A percentile compares a stretch with the other conserved stretches of the same genome.
Conservation (phyloP, 2,888 invertebrate species). For the Eupelmus urozonus region DNA sequence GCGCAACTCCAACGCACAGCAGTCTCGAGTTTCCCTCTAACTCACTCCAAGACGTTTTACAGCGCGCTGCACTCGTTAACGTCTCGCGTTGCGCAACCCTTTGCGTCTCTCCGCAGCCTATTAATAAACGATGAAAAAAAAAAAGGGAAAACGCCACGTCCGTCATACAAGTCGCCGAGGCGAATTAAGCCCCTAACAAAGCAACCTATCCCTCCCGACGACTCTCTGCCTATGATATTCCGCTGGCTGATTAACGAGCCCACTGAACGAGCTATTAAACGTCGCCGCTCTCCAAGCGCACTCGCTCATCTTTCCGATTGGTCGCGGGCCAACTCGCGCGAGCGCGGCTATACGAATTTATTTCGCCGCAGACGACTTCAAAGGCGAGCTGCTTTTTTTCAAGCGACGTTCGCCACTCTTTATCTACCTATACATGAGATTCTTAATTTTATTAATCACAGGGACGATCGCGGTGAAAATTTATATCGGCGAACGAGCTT, state of each 20-base stretch:
- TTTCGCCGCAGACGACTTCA: too few species aligned
- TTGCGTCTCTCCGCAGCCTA: not conserved
- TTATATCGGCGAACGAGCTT: not conserved
- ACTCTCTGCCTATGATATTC: too few species aligned
- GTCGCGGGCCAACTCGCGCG: constrained; percentile 47
- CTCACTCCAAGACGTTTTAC: constrained; percentile 48
- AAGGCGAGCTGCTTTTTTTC: too few species aligned
- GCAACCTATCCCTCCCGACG: not conserved
- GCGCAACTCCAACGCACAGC: not conserved
- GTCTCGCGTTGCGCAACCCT: constrained; percentile 43
- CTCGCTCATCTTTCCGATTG: constrained; percentile 62
- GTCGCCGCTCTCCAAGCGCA: constrained; percentile 29
- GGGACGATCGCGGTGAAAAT: not conserved
- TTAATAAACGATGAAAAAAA: constrained; percentile 27
- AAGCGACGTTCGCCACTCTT: too few species aligned
- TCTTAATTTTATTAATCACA: constrained; percentile 37
- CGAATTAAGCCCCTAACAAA: constrained; percentile 33
- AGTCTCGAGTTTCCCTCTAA: constrained; percentile 51
- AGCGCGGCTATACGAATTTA: not conserved
- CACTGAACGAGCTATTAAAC: constrained; percentile 64
- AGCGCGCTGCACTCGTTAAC: constrained; percentile 33
- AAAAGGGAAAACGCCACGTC: constrained; percentile 3
- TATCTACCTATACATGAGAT: too few species aligned
- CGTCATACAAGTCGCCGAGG: constrained; percentile 8
- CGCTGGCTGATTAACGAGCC: constrained; percentile 61